Conservation (phyloP, 2,113 vertebrate genomes). For the Epinephelus cyanopodus region DNA sequence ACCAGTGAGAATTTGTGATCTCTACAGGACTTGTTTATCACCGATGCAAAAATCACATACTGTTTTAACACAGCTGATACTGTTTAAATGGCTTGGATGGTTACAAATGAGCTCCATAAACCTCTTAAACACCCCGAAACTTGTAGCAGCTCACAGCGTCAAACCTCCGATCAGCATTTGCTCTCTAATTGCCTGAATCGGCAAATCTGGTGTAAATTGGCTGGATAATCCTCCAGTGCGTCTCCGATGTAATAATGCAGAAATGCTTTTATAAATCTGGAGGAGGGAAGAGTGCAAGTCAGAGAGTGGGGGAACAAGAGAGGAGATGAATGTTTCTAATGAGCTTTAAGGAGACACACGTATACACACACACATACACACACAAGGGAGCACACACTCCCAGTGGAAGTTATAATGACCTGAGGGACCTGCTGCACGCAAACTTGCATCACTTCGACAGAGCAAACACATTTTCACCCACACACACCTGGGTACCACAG, state of each 20-base stretch:
- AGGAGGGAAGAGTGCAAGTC: background rate
- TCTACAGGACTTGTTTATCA: background rate
- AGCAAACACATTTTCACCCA: conserved; percentile 17
- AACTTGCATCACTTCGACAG: conserved; percentile 13
- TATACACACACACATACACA: background rate
- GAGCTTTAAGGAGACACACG: conserved; percentile 22
- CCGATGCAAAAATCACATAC: background rate
- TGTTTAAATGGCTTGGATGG: conserved; percentile 11
- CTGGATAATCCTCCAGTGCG: conserved; percentile 33
- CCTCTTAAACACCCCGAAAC: conserved; percentile 5
- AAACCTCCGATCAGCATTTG: conserved; percentile 12
- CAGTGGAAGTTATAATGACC: conserved; percentile 46
- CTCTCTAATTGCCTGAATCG: conserved; percentile 43
- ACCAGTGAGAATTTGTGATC: conserved; percentile 1
- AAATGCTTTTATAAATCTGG: conserved; percentile 23
- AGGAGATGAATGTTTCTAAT: conserved; percentile 33
- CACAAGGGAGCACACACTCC: conserved; percentile 20
- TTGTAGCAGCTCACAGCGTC: background rate
- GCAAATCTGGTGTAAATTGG: conserved; percentile 46
- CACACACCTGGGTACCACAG: conserved; percentile 27
- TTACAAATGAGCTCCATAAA: conserved; percentile 31
- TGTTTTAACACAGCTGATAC: background rate
- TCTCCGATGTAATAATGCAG: conserved; percentile 43
- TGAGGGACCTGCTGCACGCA: conserved; percentile 7
- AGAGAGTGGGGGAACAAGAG: background rate